These are phyloP conservation scores for Micrasema longulum DNA, from an alignment of 1,140 invertebrate genomes.

Conservation along the genomic window DNA sequence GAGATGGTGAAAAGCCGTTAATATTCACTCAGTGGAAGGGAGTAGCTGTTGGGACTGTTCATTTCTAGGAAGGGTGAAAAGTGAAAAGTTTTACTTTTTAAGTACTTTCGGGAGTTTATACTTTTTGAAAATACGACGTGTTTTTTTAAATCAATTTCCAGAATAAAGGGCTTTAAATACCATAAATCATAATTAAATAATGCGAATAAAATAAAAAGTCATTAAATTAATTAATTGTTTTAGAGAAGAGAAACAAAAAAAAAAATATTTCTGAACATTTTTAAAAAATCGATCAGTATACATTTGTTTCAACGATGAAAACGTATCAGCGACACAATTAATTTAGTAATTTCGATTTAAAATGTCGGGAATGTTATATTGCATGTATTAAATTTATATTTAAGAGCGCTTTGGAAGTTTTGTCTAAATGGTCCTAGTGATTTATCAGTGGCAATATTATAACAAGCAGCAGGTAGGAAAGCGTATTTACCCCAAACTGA, in stretches of 20 bases:
- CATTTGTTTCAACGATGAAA: no score
- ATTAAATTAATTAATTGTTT: no score
- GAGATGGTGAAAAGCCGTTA: conserved; percentile 50
- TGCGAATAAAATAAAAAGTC: no score
- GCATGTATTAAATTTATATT: background rate
- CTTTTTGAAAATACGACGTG: no score
- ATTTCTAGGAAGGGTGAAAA: conserved; percentile 43
- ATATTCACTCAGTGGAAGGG: conserved; percentile 46
- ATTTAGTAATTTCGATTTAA: no score
- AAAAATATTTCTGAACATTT: no score
- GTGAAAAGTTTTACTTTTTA: conserved; percentile 36
- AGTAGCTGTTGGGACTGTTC: conserved; percentile 33
- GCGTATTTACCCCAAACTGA: conserved; percentile 28
- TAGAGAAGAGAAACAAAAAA: no score
- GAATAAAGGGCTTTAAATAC: background rate
- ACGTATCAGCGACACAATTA: no score
- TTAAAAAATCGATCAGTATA: no score
- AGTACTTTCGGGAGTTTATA: conserved; percentile 11
- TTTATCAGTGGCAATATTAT: conserved; percentile 46
- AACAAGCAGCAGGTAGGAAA: conserved; percentile 16
- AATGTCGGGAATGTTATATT: no score
- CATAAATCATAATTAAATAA: conserved; percentile 5
- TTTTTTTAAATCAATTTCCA: no score
- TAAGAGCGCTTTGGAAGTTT: conserved; percentile 11
- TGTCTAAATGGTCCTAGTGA: conserved; percentile 26